Evolutionary conservation across 1,140 invertebrate genomes (phyloP).

Genomic region (Panagrolaimus sp.): DNA sequence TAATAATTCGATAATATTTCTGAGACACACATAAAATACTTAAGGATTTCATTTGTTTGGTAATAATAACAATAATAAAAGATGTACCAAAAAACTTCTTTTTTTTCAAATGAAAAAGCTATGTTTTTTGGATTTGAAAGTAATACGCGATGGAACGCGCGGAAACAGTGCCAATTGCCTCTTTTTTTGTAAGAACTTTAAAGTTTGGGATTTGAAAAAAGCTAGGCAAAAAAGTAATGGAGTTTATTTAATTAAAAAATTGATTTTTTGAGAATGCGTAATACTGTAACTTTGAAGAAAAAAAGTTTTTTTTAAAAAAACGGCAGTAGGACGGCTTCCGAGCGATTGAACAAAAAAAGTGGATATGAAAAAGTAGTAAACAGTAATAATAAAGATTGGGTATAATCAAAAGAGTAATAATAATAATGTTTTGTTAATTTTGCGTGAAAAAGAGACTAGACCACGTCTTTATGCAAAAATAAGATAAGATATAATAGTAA

Average conservation of each 20-base stretch:
- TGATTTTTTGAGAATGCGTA: too few species aligned
- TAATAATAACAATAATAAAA: too few species aligned
- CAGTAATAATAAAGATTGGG: too few species aligned
- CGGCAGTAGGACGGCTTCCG: slow-evolving; percentile 14
- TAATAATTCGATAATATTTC: too few species aligned
- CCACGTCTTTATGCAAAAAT: not conserved
- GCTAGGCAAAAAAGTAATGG: too few species aligned
- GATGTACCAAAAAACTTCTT: too few species aligned
- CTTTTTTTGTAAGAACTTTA: not conserved
- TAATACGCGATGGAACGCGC: slow-evolving; percentile 15
- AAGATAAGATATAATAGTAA: not conserved
- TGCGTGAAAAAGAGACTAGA: not conserved
- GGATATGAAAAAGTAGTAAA: too few species aligned
- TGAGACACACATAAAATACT: too few species aligned
- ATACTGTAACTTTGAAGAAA: not conserved
- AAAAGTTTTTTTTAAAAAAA: not conserved
- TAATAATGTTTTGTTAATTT: not conserved
- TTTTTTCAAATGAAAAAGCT: too few species aligned
- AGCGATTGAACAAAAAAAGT: not conserved
- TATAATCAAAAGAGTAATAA: not conserved
- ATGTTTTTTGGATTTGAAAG: not conserved
- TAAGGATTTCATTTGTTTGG: too few species aligned
- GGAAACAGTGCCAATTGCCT: slow-evolving; percentile 11
- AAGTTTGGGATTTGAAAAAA: not conserved
- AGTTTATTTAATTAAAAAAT: too few species aligned